phyloP scores from a whole-genome alignment of 2,888 invertebrate species.

The Erebia aethiops region DNA sequence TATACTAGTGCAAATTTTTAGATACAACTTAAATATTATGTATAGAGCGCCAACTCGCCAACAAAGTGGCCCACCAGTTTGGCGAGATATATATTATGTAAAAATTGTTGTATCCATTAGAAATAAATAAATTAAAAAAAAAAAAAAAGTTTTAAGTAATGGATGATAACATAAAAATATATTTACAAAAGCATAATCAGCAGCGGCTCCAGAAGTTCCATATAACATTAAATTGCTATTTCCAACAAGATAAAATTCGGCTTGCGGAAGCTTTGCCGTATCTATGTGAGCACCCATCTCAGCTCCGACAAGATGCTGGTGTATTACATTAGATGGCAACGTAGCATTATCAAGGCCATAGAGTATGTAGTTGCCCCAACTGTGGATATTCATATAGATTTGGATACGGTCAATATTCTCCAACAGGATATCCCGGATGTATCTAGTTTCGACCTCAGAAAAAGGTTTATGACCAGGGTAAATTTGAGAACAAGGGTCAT shows the following conservation, averaged over 20 bases:
- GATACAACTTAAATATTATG: no score
- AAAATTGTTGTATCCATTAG: no score
- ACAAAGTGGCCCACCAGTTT: no score
- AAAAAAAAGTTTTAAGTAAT: no score
- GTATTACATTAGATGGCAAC: slow-evolving; percentile 41
- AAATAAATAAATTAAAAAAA: no score
- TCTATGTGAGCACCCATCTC: slow-evolving; percentile 54
- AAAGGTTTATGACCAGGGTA: slow-evolving; percentile 83
- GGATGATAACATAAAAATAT: not conserved
- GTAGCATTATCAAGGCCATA: slow-evolving; percentile 82
- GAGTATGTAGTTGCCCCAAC: slow-evolving; percentile 84
- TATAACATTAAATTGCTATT: slow-evolving; percentile 53
- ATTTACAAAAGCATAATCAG: slow-evolving; percentile 50
- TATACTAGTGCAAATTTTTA: no score
- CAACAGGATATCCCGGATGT: slow-evolving; percentile 79
- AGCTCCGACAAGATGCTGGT: slow-evolving; percentile 50
- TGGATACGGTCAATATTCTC: slow-evolving; percentile 49
- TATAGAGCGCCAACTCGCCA: no score
- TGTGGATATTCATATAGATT: slow-evolving; percentile 84
- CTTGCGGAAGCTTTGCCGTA: slow-evolving; percentile 46
- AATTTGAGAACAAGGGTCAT: slow-evolving; percentile 79
- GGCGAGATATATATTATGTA: no score
- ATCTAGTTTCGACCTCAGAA: slow-evolving; percentile 85
- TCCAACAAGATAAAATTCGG: slow-evolving; percentile 51
- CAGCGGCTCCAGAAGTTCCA: slow-evolving; percentile 49